Percentiles rank a stretch among this genome's conserved stretches.
Evolutionary conservation across 2,888 invertebrate genomes (phyloP).

Genomic region (Sepiola atlantica): DNA sequence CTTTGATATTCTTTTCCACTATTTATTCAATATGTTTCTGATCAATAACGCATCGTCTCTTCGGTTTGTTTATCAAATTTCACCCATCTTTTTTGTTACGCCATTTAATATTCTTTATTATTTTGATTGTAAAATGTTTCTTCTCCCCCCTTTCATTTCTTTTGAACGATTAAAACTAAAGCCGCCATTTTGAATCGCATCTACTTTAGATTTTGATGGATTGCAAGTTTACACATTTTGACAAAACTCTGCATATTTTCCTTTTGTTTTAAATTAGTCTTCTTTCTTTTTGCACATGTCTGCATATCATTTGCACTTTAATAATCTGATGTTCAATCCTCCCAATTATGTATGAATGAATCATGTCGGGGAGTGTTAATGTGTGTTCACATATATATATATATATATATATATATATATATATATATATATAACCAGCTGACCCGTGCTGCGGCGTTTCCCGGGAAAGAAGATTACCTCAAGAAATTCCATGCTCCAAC

Average conservation of each 20-base stretch:
- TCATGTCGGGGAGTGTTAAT: neutral
- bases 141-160: neutral
- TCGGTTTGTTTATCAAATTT: neutral
- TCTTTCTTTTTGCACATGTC: neutral
- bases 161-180: neutral
- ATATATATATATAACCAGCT: no score
- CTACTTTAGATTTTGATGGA: slow-evolving; percentile 1
- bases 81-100: neutral
- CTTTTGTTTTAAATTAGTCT: neutral
- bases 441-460: no score
- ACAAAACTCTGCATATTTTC: neutral
- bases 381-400: neutral
- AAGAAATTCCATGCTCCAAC: no score
- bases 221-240: slow-evolving; percentile 32
- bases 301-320: slow-evolving; percentile 32
- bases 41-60: neutral
- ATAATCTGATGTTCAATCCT: neutral
- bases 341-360: neutral
- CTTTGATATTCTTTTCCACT: no score
- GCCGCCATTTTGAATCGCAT: neutral
- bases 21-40: no score
- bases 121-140: neutral
- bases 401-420: no score
- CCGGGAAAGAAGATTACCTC: no score
- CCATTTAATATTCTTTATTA: neutral